Percentiles rank a stretch among this genome's conserved stretches.
Evolutionary conservation across 1,140 invertebrate species (phyloP).

Genomic region (Solen grandis): DNA sequence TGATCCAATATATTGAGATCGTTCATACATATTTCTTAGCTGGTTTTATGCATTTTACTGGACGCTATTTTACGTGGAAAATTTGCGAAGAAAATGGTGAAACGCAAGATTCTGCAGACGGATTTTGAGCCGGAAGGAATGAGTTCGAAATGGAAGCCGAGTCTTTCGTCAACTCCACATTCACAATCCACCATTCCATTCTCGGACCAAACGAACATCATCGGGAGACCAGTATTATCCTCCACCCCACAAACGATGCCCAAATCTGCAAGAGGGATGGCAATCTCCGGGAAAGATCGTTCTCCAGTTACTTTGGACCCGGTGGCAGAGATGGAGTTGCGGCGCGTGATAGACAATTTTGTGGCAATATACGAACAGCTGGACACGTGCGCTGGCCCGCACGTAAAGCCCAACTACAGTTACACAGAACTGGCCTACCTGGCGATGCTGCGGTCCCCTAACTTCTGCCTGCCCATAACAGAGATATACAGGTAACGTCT

Average conservation of each 20-base stretch:
- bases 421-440: constrained; percentile 72
- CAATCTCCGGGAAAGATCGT: background rate
- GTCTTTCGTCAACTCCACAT: no score
- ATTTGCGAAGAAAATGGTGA: no score
- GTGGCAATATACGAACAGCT: constrained; percentile 66
- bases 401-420: constrained; percentile 69
- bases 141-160: background rate
- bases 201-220: background rate
- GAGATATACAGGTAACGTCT: constrained; percentile 70
- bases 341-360: constrained; percentile 67
- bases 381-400: constrained; percentile 48
- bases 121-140: background rate
- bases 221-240: background rate
- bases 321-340: constrained; percentile 56
- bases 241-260: background rate
- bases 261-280: background rate
- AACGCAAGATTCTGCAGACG: no score
- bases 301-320: background rate
- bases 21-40: no score
- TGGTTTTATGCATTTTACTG: no score
- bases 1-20: no score
- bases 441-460: constrained; percentile 66
- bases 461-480: constrained; percentile 69
- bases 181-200: no score
- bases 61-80: no score